Evolutionary conservation across 1,140 invertebrate genomes (phyloP).

Genomic region (Pygmarrhopalites habei): DNA sequence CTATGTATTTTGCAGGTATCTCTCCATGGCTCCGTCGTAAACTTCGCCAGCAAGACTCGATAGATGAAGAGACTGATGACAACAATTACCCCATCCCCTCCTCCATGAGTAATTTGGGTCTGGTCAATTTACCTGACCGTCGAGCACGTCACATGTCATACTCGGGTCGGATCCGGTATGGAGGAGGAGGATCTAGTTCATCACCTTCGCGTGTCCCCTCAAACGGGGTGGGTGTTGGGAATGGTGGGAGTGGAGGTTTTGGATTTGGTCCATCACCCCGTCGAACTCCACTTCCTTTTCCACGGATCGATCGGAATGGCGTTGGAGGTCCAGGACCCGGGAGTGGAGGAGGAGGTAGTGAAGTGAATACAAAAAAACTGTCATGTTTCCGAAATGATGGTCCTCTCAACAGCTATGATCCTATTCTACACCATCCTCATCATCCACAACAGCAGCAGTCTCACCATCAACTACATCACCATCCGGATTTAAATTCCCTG

Average conservation of each 20-base stretch:
- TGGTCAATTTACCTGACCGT: conserved; percentile 44
- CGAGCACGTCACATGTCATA: conserved; percentile 47
- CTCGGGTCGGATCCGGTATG: conserved; percentile 41
- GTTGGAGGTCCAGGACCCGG: not conserved
- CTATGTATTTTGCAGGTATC: conserved; percentile 52
- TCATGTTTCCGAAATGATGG: not conserved
- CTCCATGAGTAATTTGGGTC: not conserved
- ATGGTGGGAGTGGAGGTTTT: conserved; percentile 58
- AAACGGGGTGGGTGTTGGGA: conserved; percentile 42
- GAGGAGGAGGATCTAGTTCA: no score
- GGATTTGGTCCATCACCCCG: conserved; percentile 48
- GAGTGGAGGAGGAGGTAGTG: not conserved
- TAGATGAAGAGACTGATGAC: conserved; percentile 55
- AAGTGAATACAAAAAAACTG: conserved; percentile 1
- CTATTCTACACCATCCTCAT: not conserved
- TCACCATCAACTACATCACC: not conserved
- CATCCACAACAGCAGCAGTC: not conserved
- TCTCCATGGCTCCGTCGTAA: conserved; percentile 56
- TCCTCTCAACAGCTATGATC: not conserved
- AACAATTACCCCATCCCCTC: conserved; percentile 27
- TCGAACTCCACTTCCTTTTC: conserved; percentile 43
- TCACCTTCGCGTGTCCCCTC: conserved; percentile 23
- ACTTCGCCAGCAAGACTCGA: conserved; percentile 54
- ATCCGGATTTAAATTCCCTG: conserved; percentile 1
- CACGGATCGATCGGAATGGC: not conserved